Conservation (phyloP, 2,888 invertebrate species). For the Acrobasis repandana region DNA sequence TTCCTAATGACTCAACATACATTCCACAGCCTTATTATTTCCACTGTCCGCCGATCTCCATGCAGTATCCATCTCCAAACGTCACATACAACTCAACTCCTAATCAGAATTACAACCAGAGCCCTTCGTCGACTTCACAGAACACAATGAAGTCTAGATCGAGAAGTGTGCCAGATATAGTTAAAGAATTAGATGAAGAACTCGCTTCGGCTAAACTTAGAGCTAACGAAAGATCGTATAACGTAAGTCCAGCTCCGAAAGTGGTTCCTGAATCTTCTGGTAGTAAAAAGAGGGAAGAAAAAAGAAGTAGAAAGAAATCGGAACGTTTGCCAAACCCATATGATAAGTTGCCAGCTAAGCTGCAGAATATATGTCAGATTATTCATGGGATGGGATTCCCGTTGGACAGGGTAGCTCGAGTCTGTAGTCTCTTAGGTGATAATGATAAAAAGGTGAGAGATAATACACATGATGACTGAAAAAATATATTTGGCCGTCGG, state of each 20-base stretch:
- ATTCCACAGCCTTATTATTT: slow-evolving; percentile 71
- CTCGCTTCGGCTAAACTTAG: slow-evolving; percentile 73
- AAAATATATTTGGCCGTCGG: too few species aligned
- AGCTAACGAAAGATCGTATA: slow-evolving; percentile 75
- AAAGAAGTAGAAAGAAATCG: slow-evolving; percentile 50
- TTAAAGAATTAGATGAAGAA: slow-evolving; percentile 88
- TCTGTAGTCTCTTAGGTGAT: slow-evolving; percentile 89
- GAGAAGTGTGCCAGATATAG: slow-evolving; percentile 88
- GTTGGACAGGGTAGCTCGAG: slow-evolving; percentile 89
- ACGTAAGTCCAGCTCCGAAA: slow-evolving; percentile 77
- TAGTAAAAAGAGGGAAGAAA: slow-evolving; percentile 51
- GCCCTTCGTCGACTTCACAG: slow-evolving; percentile 39
- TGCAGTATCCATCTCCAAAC: slow-evolving; percentile 49
- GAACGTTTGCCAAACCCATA: slow-evolving; percentile 68
- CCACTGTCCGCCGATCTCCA: slow-evolving; percentile 57
- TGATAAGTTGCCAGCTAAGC: slow-evolving; percentile 70
- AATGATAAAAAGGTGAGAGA: slow-evolving; percentile 90
- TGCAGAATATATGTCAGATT: slow-evolving; percentile 87
- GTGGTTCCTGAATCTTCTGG: slow-evolving; percentile 46
- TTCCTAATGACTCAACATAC: slow-evolving; percentile 55
- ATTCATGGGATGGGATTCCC: slow-evolving; percentile 96
- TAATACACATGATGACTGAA: too few species aligned
- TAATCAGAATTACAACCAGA: slow-evolving; percentile 39
- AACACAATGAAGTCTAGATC: slow-evolving; percentile 73
- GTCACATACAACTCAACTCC: slow-evolving; percentile 35